A percentile compares a stretch with the other conserved stretches of the same genome.
Evolutionary conservation across 1,140 invertebrate species (phyloP).

Genomic region (Caerostris darwini): DNA sequence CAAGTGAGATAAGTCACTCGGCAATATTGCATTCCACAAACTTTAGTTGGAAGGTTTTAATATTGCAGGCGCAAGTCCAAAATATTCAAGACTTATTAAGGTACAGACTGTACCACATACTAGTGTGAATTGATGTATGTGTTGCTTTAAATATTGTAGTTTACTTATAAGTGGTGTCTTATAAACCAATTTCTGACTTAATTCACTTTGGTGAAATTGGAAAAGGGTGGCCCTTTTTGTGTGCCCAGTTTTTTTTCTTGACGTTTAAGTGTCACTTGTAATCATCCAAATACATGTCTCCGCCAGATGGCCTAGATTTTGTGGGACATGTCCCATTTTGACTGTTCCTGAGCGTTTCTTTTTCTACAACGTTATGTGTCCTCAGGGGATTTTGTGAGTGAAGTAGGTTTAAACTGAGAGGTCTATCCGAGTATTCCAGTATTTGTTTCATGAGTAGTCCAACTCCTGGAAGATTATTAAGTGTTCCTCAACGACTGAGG

Average conservation of each 20-base stretch:
- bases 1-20: constrained; percentile 33
- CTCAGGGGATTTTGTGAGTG: constrained; percentile 48
- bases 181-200: constrained; percentile 1
- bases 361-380: constrained; percentile 60
- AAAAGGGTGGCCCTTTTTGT: constrained; percentile 21
- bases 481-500: not conserved
- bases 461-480: constrained; percentile 30
- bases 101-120: not conserved
- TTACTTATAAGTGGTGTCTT: not conserved
- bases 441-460: constrained; percentile 52
- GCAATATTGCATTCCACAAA: not conserved
- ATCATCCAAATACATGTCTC: constrained; percentile 73
- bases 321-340: constrained; percentile 76
- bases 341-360: constrained; percentile 12
- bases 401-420: constrained; percentile 63
- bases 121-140: not conserved
- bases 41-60: too few species aligned
- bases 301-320: constrained; percentile 72
- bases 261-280: constrained; percentile 75
- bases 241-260: constrained; percentile 36
- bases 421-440: not conserved
- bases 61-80: not conserved
- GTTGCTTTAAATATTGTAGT: not conserved
- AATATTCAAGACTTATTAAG: not conserved
- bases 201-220: not conserved